Conservation (phyloP, 2,113 vertebrate genomes). For the Pygoscelis antarcticus region DNA sequence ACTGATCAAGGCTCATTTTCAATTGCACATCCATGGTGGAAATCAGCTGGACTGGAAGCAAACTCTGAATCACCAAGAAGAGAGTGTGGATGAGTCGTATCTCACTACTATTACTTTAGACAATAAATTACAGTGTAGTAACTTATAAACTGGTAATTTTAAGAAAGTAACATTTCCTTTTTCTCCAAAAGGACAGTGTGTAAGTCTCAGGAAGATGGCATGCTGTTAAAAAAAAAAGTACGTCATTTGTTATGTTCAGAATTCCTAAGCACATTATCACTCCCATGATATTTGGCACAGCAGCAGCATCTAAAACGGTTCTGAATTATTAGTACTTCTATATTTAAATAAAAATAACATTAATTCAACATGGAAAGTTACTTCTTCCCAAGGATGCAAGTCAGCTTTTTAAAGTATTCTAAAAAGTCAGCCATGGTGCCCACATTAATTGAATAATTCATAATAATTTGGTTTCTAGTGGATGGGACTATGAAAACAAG, state of each 20-base stretch:
- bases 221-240: neutral
- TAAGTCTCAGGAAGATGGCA: neutral
- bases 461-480: neutral
- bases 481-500: neutral
- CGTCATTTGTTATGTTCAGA: neutral
- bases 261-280: neutral
- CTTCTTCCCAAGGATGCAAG: neutral
- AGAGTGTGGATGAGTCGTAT: neutral
- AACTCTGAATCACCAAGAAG: neutral
- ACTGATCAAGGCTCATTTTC: neutral
- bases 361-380: neutral
- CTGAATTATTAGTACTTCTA: neutral
- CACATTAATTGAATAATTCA: neutral
- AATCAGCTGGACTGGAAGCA: neutral
- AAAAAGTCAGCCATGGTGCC: neutral
- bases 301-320: neutral
- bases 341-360: neutral
- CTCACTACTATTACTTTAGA: neutral
- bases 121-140: neutral
- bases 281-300: neutral
- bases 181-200: neutral
- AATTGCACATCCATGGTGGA: neutral
- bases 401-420: neutral
- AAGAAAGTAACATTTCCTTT: neutral
- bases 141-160: neutral